phyloP scores from a whole-genome alignment of 1,140 invertebrate species.

The Octopus bimaculoides region DNA sequence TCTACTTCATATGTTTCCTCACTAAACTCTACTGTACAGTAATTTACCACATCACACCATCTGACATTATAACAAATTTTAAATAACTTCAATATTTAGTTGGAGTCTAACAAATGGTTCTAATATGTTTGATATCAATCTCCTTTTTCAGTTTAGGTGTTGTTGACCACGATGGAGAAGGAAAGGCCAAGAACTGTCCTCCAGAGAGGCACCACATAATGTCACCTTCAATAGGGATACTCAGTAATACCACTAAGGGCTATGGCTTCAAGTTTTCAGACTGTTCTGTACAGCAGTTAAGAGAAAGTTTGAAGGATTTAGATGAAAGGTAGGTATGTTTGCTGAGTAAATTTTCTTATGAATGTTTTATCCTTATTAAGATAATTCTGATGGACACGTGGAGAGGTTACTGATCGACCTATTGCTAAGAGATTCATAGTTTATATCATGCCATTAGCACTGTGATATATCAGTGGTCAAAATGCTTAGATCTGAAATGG shows the following conservation, averaged over 20 bases:
- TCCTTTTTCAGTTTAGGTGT: conserved; percentile 19
- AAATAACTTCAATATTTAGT: no score
- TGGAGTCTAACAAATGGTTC: no score
- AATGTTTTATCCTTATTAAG: background rate
- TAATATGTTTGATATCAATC: background rate
- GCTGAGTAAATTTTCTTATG: background rate
- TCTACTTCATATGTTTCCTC: no score
- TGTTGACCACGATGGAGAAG: conserved; percentile 27
- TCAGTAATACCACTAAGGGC: conserved; percentile 26
- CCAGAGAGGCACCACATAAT: conserved; percentile 26
- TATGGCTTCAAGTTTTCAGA: conserved; percentile 31
- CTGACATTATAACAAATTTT: no score
- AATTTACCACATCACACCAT: no score
- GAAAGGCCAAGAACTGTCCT: conserved; percentile 17
- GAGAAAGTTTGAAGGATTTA: conserved; percentile 19
- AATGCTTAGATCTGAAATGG: no score
- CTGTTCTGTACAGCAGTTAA: conserved; percentile 26
- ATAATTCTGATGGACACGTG: no score
- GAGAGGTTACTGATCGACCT: no score
- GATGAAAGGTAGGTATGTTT: conserved; percentile 19
- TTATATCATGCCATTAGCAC: no score
- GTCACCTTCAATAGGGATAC: conserved; percentile 29
- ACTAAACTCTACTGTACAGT: no score
- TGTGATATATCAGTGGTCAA: no score
- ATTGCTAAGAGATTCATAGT: no score